Conservation (phyloP, 2,797 vertebrate species). For the Enteromius mattozi region DNA sequence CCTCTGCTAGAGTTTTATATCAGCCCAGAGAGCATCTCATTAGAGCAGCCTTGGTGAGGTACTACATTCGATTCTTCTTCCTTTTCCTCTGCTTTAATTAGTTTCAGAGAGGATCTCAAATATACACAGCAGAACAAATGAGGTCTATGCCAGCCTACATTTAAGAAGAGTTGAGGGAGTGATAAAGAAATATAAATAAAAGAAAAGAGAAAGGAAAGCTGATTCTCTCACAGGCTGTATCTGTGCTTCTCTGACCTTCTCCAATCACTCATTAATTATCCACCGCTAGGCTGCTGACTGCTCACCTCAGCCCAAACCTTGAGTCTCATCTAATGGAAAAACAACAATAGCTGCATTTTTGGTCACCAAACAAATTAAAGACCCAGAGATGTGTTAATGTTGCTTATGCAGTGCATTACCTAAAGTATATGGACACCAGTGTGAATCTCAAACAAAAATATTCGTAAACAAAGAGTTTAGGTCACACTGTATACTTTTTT, state of each 20-base stretch:
- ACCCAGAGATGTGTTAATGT: background rate
- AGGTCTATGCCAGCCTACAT: constrained; percentile 34
- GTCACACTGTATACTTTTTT: background rate
- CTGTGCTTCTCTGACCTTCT: constrained; percentile 31
- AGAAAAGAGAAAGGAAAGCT: constrained; percentile 23
- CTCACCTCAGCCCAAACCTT: constrained; percentile 16
- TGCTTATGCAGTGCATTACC: background rate
- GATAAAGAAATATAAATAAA: constrained; percentile 45
- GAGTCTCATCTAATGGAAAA: constrained; percentile 2
- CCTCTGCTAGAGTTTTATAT: constrained; percentile 36
- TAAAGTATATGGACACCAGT: background rate
- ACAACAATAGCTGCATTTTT: constrained; percentile 6
- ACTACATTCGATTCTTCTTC: constrained; percentile 18
- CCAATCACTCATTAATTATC: constrained; percentile 54
- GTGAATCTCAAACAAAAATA: background rate
- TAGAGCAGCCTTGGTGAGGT: constrained; percentile 20
- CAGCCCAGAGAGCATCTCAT: constrained; percentile 35
- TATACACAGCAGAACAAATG: constrained; percentile 43
- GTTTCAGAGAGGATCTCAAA: constrained; percentile 41
- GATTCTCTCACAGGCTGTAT: constrained; percentile 18
- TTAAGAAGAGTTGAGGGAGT: constrained; percentile 33
- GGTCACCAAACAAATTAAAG: background rate
- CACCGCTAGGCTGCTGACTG: constrained; percentile 29
- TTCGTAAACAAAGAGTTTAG: background rate
- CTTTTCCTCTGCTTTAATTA: constrained; percentile 46